Evolutionary conservation across 2,113 vertebrate species (phyloP), one percentile per base, ranked within the genome.

Genomic region (Vireo altiloquus): DNA sequence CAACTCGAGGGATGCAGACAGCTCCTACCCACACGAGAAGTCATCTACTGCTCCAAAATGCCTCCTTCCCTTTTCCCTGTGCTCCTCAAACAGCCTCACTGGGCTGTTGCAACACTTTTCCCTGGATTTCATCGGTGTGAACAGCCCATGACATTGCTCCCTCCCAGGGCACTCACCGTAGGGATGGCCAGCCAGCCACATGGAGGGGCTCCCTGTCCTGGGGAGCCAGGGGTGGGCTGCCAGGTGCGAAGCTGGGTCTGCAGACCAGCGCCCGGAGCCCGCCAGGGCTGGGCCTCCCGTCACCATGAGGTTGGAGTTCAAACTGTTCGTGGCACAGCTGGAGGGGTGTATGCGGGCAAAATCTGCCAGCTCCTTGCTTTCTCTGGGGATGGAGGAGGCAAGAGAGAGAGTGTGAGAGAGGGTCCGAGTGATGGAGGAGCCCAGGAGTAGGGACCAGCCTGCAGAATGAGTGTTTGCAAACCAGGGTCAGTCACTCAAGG

Each of bases 261-360:
- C 96, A 33, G 99, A 98, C 99, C 99, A 99, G 77, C 99, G 98
- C 15, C 98, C 98, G 0, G 99, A 97, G 89, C 98, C 96, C 0
- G 98, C 88, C 94, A 99, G 95, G 2, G 98, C 61, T 0, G 99
- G 98, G 28, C 99, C 99, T 57, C 99, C 99, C 0, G 99, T 99
- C 94, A 99, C 99, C 99, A 99, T 98, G n/a, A 99, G 99, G 97
- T 99, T 99, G 77, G 99, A 98, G 97, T 99, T 99, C 98, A 99
- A 97, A 84, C 99, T 97, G 0, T 98, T 98, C 0, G 98, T 94
- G 37, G 99, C 97, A 6, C 99, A 98, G 86, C 98, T 93, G 3
- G 98, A 92, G 2, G 99, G 98, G 92, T 99, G 99, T 85, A 99
- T 98, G 74, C 98, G 98, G 53, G 99, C 98, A 85, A 99, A 98